Evolutionary conservation across 2,888 invertebrate species (phyloP).

Genomic region (Caradrina clavipalpis): DNA sequence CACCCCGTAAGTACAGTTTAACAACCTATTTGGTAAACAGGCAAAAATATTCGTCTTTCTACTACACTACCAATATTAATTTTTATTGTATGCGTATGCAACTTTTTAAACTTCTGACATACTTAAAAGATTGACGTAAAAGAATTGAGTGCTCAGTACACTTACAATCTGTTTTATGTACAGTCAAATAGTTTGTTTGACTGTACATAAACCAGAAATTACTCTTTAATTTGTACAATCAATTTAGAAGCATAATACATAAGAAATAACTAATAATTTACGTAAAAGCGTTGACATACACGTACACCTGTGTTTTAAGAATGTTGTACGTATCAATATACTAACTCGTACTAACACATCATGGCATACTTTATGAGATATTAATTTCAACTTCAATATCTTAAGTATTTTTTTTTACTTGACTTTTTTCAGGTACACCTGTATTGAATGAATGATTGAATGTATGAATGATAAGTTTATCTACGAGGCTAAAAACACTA

Average conservation of each 20-base stretch:
- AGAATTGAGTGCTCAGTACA: too few species aligned
- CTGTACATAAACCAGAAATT: constrained; percentile 7
- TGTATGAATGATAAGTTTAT: too few species aligned
- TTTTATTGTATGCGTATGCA: too few species aligned
- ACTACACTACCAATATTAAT: too few species aligned
- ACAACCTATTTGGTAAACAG: too few species aligned
- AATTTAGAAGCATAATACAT: constrained; percentile 30
- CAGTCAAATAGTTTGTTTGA: neutral
- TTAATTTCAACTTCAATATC: neutral
- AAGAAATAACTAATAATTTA: constrained; percentile 23
- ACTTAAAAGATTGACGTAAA: too few species aligned
- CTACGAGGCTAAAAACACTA: too few species aligned
- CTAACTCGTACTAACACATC: constrained; percentile 8
- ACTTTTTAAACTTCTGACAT: too few species aligned
- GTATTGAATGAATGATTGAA: too few species aligned
- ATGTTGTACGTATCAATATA: constrained; percentile 23
- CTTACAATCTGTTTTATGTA: neutral
- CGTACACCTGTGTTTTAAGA: constrained; percentile 39
- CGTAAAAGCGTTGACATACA: constrained; percentile 48
- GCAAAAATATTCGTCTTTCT: too few species aligned
- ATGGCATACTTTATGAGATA: constrained; percentile 19
- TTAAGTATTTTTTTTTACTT: neutral
- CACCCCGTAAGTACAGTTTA: too few species aligned
- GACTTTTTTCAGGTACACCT: neutral
- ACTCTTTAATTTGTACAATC: constrained; percentile 39